Percentiles rank a stretch among this genome's conserved stretches.
phyloP scores from a whole-genome alignment of 2,113 vertebrate species.

The Miniopterus natalensis region DNA sequence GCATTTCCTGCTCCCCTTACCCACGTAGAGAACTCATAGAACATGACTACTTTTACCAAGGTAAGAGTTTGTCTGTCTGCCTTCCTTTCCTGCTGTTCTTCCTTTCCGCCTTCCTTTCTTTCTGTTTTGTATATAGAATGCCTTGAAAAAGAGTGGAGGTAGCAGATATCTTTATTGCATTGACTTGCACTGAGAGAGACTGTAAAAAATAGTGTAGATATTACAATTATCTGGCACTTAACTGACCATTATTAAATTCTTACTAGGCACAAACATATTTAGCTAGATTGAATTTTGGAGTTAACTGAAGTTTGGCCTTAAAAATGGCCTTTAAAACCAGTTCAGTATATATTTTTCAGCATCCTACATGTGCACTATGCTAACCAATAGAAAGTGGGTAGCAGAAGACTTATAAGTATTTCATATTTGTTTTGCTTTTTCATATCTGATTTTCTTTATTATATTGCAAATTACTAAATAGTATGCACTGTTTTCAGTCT shows the following conservation, averaged over 20 bases:
- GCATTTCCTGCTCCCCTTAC: background rate
- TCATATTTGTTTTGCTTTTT: background rate
- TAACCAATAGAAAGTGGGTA: background rate
- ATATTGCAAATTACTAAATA: background rate
- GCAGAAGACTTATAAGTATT: background rate
- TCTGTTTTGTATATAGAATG: background rate
- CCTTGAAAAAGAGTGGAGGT: background rate
- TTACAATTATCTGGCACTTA: background rate
- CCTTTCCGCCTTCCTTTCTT: background rate
- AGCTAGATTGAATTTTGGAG: background rate
- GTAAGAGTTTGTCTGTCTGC: background rate
- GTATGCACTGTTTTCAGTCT: background rate
- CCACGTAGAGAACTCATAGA: background rate
- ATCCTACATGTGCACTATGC: fast-evolving
- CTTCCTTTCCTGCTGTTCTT: no score
- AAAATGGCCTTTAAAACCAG: background rate
- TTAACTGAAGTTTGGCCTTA: background rate
- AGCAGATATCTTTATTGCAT: background rate
- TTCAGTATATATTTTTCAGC: background rate
- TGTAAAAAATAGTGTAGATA: background rate
- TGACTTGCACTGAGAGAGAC: background rate
- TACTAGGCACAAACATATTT: background rate
- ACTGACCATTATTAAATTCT: background rate
- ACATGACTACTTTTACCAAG: background rate
- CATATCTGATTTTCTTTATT: background rate